phyloP scores from a whole-genome alignment of 2,888 invertebrate species.

The Clanis bilineata region DNA sequence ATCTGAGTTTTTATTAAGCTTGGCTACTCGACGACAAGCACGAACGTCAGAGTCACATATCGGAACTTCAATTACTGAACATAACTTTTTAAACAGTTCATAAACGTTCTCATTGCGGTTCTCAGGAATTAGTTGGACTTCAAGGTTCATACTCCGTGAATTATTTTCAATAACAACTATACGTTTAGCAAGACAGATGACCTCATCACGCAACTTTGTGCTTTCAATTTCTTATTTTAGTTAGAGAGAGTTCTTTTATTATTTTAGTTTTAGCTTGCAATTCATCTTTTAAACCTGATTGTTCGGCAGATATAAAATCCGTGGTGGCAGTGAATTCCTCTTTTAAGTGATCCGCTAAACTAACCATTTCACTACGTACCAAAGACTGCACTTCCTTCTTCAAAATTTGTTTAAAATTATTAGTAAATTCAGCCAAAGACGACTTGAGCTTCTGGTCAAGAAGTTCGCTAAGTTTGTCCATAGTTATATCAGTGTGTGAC shows the following conservation, averaged over 20 bases:
- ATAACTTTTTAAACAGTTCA: background rate
- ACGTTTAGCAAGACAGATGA: background rate
- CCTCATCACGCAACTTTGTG: background rate
- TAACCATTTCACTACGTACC: background rate
- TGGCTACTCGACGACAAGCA: background rate
- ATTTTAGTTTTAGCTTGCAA: background rate
- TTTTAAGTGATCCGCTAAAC: background rate
- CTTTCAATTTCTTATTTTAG: background rate
- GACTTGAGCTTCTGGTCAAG: background rate
- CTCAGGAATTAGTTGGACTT: background rate
- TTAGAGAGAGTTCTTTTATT: background rate
- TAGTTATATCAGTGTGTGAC: background rate
- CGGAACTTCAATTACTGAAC: background rate
- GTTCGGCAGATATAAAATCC: background rate
- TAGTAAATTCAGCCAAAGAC: background rate
- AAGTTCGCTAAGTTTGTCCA: background rate
- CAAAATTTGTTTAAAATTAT: background rate
- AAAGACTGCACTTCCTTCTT: background rate
- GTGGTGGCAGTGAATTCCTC: background rate
- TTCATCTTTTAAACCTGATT: background rate
- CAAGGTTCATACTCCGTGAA: background rate
- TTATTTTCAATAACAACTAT: background rate
- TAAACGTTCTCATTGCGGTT: background rate
- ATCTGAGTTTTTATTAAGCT: background rate
- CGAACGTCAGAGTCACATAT: background rate